phyloP scores from a whole-genome alignment of 2,797 vertebrate genomes.

The Cossypha caffra region DNA sequence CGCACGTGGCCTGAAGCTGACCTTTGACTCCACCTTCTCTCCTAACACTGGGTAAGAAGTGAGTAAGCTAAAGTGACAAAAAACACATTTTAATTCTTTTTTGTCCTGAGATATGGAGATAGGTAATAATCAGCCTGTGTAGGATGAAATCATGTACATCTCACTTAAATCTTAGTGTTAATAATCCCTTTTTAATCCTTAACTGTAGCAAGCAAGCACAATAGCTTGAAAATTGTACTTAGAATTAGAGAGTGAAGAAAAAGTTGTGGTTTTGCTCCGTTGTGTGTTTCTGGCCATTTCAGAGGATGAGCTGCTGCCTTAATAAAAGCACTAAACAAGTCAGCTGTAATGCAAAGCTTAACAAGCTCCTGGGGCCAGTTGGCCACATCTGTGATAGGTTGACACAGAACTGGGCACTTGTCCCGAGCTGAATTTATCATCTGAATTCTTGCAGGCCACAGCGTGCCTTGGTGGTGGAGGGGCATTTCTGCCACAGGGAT shows the following conservation, averaged over 20 bases:
- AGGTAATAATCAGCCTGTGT: not conserved
- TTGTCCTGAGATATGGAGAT: rapidly evolving
- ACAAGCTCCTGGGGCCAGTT: constrained; percentile 6
- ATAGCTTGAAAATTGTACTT: not conserved
- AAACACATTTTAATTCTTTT: not conserved
- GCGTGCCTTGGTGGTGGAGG: not conserved
- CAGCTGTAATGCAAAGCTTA: not conserved
- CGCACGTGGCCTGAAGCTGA: constrained; percentile 92
- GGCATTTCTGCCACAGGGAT: not conserved
- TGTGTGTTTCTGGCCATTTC: not conserved
- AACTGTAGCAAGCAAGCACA: not conserved
- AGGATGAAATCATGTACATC: not conserved
- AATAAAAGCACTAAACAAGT: not conserved
- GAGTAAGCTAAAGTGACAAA: not conserved
- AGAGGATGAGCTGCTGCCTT: not conserved
- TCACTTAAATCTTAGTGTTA: not conserved
- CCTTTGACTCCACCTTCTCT: constrained; percentile 95
- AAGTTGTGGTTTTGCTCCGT: not conserved
- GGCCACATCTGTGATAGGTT: not conserved
- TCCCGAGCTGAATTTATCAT: constrained; percentile 1
- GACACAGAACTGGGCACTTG: not conserved
- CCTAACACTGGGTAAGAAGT: constrained; percentile 94
- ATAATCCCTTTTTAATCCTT: not conserved
- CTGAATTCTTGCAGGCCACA: not conserved
- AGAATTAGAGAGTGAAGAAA: not conserved